Conservation (phyloP, 2,113 vertebrate genomes). For the Nematolebias whitei region DNA sequence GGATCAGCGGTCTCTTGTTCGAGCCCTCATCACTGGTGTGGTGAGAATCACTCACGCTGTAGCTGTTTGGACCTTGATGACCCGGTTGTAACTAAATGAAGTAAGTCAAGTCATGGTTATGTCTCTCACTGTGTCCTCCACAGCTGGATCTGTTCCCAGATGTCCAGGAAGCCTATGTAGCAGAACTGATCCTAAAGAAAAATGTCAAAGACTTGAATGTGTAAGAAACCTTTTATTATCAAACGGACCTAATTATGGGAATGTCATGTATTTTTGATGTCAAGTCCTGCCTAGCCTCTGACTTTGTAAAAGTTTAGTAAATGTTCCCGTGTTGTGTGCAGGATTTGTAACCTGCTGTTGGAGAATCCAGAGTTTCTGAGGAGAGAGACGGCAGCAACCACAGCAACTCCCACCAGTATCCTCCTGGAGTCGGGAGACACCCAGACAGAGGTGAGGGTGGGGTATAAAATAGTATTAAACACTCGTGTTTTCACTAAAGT, state of each 20-base stretch:
- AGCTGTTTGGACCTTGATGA: neutral
- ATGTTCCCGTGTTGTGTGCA: conserved; percentile 61
- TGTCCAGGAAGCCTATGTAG: conserved; percentile 78
- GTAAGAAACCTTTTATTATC: conserved; percentile 69
- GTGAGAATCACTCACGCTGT: conserved; percentile 62
- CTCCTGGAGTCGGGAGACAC: conserved; percentile 89
- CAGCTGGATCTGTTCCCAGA: conserved; percentile 83
- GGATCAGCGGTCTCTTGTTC: conserved; percentile 46
- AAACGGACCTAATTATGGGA: too few relatives aligned
- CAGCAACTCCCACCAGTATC: conserved; percentile 88
- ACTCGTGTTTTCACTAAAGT: neutral
- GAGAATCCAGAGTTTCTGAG: conserved; percentile 94
- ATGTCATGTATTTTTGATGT: neutral
- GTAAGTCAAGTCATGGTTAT: neutral
- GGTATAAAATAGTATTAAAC: too few relatives aligned
- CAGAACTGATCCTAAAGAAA: conserved; percentile 78
- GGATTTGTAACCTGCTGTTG: conserved; percentile 95
- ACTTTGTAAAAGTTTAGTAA: neutral
- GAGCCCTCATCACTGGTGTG: conserved; percentile 71
- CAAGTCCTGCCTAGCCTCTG: neutral
- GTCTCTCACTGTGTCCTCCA: conserved; percentile 2
- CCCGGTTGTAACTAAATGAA: neutral
- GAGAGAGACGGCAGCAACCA: conserved; percentile 81
- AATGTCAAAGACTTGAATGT: conserved; percentile 83
- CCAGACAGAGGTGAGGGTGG: conserved; percentile 70